Percentiles rank a stretch among this genome's conserved stretches.
Evolutionary conservation across 2,888 invertebrate species (phyloP).

Genomic region (Sesia bembeciformis): DNA sequence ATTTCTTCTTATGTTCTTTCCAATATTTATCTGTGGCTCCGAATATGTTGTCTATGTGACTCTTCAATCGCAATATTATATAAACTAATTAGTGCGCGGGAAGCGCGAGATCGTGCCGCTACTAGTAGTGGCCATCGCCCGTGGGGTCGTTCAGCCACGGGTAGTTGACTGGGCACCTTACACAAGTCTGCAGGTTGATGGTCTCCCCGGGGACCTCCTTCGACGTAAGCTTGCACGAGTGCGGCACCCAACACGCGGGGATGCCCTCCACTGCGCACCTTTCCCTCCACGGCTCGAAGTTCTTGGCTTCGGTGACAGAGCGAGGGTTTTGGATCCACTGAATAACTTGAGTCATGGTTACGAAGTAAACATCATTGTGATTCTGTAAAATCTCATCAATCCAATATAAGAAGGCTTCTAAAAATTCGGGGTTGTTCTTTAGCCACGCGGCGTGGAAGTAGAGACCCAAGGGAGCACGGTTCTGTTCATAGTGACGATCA

Average conservation of each 20-base stretch:
- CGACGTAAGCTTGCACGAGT: conserved; percentile 91
- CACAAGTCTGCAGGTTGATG: conserved; percentile 93
- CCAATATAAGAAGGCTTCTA: conserved; percentile 95
- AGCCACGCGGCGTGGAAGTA: conserved; percentile 97
- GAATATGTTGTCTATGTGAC: conserved; percentile 54
- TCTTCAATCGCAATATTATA: conserved; percentile 46
- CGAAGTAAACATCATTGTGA: conserved; percentile 94
- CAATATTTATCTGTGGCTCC: conserved; percentile 18
- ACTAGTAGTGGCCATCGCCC: conserved; percentile 89
- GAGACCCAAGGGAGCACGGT: conserved; percentile 89
- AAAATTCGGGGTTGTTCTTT: conserved; percentile 92
- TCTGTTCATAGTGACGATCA: conserved; percentile 92
- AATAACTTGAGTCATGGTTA: conserved; percentile 96
- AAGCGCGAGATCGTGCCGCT: conserved; percentile 61
- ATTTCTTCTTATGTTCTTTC: conserved; percentile 3
- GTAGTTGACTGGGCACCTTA: conserved; percentile 94
- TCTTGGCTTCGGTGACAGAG: conserved; percentile 88
- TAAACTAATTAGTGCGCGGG: conserved; percentile 56
- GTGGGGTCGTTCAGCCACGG: conserved; percentile 96
- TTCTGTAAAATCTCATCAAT: conserved; percentile 89
- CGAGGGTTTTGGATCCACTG: conserved; percentile 96
- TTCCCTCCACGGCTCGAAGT: conserved; percentile 96
- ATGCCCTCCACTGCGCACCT: conserved; percentile 91
- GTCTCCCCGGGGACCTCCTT: conserved; percentile 96
- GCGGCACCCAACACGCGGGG: conserved; percentile 90